Conservation (phyloP, 2,797 vertebrate species). For the Fistularia tabacaria region DNA sequence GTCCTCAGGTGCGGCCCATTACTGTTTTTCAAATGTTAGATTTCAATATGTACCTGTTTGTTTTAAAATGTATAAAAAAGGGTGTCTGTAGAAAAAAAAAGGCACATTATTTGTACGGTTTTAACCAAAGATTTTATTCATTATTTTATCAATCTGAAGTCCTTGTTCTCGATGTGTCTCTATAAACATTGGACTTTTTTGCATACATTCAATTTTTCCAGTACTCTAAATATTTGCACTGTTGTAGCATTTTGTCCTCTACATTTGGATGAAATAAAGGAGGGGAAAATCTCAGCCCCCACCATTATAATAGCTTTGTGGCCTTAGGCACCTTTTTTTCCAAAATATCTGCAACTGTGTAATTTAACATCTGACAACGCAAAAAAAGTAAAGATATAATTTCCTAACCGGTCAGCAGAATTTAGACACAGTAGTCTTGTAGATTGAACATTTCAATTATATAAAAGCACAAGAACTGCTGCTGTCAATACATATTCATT, state of each 20-base stretch:
- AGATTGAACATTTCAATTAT: conserved; percentile 46
- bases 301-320: conserved; percentile 44
- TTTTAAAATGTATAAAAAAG: background rate
- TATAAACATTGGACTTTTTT: conserved; percentile 30
- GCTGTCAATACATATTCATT: conserved; percentile 51
- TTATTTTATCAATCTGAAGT: conserved; percentile 28
- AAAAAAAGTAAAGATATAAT: conserved; percentile 60
- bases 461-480: conserved; percentile 38
- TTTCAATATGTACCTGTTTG: conserved; percentile 12
- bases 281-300: conserved; percentile 9
- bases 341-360: conserved; percentile 46
- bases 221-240: conserved; percentile 44
- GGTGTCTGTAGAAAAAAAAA: conserved; percentile 11
- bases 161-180: conserved; percentile 27
- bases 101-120: conserved; percentile 14
- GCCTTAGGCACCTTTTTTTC: conserved; percentile 40
- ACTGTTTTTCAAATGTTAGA: conserved; percentile 14
- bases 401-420: conserved; percentile 60
- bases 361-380: conserved; percentile 57
- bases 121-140: conserved; percentile 36
- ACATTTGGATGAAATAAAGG: conserved; percentile 49
- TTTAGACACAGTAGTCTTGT: conserved; percentile 17
- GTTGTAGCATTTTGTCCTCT: conserved; percentile 30
- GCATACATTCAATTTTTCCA: conserved; percentile 17
- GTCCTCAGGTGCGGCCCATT: conserved; percentile 14